A percentile compares a stretch with the other conserved stretches of the same genome.
Evolutionary conservation across 2,888 invertebrate species (phyloP).

Genomic region (Meteorus colon): DNA sequence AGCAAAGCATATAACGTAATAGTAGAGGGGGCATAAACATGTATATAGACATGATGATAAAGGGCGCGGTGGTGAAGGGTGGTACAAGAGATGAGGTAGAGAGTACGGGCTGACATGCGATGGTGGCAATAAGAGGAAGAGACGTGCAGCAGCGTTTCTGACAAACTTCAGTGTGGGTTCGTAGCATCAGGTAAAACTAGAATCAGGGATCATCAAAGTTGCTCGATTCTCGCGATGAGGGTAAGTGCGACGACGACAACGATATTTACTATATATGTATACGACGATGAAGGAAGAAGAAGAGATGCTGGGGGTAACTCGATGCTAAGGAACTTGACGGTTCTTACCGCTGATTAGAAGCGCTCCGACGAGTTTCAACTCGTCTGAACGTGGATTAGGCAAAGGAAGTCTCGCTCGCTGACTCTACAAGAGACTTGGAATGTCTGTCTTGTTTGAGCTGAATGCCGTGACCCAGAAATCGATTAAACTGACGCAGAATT

Average conservation of each 20-base stretch:
- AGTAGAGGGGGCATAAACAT: constrained; percentile 15
- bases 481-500: not conserved
- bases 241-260: constrained; percentile 28
- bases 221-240: constrained; percentile 52
- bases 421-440: constrained; percentile 33
- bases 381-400: constrained; percentile 64
- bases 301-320: constrained; percentile 55
- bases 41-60: constrained; percentile 13
- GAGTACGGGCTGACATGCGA: constrained; percentile 28
- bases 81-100: constrained; percentile 37
- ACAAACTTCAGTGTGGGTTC: constrained; percentile 35
- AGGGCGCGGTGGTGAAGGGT: constrained; percentile 34
- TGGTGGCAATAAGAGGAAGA: constrained; percentile 3
- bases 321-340: constrained; percentile 66
- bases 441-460: constrained; percentile 3
- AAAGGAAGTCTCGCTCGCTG: constrained; percentile 54
- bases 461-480: constrained; percentile 20
- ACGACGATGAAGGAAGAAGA: not conserved
- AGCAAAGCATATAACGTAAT: constrained; percentile 28
- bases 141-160: constrained; percentile 11
- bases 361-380: constrained; percentile 66
- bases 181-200: constrained; percentile 56
- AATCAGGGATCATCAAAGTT: constrained; percentile 65
- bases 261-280: not conserved
- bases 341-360: constrained; percentile 70